Base-by-base conservation (phyloP, 2,113 vertebrate species). In the Podarcis raffonei region DNA sequence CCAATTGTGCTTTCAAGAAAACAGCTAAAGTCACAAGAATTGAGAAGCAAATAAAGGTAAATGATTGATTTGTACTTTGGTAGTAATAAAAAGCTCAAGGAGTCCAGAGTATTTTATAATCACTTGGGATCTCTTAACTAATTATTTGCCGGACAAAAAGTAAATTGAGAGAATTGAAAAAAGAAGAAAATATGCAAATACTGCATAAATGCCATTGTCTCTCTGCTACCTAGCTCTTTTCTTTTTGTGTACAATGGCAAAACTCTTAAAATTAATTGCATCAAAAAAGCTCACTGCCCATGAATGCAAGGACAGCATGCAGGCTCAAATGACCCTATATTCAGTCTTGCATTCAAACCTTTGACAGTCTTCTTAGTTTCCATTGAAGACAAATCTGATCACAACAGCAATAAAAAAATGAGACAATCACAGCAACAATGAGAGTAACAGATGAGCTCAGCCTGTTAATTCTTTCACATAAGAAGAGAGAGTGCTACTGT, bases 1-100 rank as follows among this genome's bases (percentile, higher is more conserved):
- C 3, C 42, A 76, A 85, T 3, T 18, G 5, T 66, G 15, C 25
- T 76, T 83, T 75, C 18, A 74, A 74, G 18, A 35, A 74, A 74
- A 74, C 83, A 75, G 53, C 71, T 62, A 59, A 75, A 37, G n/a
- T 39, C n/a, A 76, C 16, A 86, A 77, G 32, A 86, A 77, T 12
- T 66, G 15, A 91, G 92, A 86, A 15, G 6, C 39, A 85, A 84
- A 79, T 76, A 80, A 81, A 87, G 37, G 57, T 48, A 83, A 83
- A n/a, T 83, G 30, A 84, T 53, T 48, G n/a, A 71, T 79, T 68
- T 69, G 76, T 80, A 11, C 20, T 68, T 80, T 53, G 15, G 30
- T n/a, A 69, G 30, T 48, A 53, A 48, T 30, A 78, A n/a, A 68
- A 32, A 68, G 42, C 12, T 23, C 6, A 72, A 87, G 68, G 48